A percentile compares a stretch with the other conserved stretches of the same genome.
Conservation (phyloP, 2,797 vertebrate genomes). For the Chiloscyllium punctatum region DNA sequence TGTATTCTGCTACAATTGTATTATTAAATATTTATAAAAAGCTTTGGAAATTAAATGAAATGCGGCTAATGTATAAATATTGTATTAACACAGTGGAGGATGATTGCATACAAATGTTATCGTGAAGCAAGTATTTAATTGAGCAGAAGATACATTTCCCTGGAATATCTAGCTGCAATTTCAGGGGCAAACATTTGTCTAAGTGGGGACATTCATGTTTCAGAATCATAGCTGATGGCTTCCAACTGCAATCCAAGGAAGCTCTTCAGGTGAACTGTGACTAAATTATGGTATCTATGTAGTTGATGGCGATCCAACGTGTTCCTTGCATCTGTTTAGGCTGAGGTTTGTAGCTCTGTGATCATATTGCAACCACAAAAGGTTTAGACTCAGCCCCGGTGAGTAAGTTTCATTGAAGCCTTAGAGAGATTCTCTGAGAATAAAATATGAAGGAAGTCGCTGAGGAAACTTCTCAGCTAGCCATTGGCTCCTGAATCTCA, state of each 20-base stretch:
- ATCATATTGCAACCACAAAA: not conserved
- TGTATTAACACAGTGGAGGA: too few species aligned
- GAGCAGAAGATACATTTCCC: not conserved
- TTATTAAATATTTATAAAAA: not conserved
- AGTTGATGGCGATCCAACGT: not conserved
- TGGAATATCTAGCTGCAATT: not conserved
- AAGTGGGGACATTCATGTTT: not conserved
- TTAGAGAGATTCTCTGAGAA: not conserved
- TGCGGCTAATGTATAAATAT: not conserved
- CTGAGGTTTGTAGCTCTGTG: too few species aligned
- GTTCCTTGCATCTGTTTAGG: not conserved
- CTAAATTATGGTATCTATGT: not conserved
- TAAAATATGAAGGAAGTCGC: not conserved
- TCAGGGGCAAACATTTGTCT: not conserved
- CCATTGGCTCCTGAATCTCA: not conserved
- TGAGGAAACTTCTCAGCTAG: not conserved
- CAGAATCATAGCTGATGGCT: not conserved
- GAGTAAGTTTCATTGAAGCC: not conserved
- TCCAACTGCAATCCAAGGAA: not conserved
- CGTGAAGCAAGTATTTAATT: not conserved
- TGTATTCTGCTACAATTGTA: not conserved
- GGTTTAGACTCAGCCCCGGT: not conserved
- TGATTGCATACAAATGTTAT: not conserved
- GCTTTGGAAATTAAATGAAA: not conserved
- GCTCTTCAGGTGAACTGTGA: not conserved